Conservation (phyloP, 2,113 vertebrate species). For the Gila orcuttii region DNA sequence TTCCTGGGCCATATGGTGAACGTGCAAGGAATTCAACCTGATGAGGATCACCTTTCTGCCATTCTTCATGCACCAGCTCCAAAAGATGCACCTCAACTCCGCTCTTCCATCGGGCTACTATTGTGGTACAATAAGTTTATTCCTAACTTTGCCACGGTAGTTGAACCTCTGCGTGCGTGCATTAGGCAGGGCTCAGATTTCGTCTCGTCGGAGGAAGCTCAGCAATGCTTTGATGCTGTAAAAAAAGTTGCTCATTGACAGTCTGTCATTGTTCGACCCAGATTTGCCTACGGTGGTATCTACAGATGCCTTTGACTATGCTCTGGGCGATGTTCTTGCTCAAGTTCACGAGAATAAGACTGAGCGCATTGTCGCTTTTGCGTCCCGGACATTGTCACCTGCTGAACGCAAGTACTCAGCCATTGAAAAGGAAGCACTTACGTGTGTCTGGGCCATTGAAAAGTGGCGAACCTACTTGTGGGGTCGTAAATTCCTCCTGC, state of each 20-base stretch:
- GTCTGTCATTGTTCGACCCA: background rate
- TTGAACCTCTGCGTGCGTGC: too few relatives aligned
- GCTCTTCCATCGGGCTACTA: too few relatives aligned
- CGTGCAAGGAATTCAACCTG: background rate
- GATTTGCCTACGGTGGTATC: background rate
- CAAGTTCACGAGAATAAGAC: slow-evolving; percentile 2
- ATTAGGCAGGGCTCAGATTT: background rate
- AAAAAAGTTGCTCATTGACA: background rate
- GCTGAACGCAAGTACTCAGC: slow-evolving; percentile 33
- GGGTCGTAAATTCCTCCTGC: background rate
- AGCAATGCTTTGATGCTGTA: background rate
- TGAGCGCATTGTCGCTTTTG: background rate
- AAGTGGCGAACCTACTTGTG: slow-evolving; percentile 22
- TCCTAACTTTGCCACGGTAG: too few relatives aligned
- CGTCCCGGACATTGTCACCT: background rate
- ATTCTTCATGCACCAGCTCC: too few relatives aligned
- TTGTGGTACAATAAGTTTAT: too few relatives aligned
- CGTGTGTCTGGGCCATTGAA: background rate
- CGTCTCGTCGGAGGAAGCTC: background rate
- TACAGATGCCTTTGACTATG: background rate
- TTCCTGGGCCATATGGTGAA: background rate
- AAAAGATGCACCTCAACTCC: too few relatives aligned
- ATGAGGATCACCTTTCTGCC: background rate
- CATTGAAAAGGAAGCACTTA: slow-evolving; percentile 29
- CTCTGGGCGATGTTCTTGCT: background rate